Conservation (phyloP, 2,113 vertebrate genomes). For the Panthera uncia region DNA sequence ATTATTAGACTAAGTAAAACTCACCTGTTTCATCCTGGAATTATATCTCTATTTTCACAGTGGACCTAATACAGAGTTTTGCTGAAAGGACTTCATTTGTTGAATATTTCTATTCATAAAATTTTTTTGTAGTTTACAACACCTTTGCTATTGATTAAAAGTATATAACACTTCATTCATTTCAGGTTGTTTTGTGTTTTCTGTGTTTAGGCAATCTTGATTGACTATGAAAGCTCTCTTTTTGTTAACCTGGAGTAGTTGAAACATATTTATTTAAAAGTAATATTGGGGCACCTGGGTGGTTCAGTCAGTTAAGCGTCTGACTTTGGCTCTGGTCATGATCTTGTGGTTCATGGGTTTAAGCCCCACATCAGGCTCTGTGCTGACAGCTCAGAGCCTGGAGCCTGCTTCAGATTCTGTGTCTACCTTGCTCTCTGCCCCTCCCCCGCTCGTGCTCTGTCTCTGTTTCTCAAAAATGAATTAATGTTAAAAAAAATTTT, state of each 20-base stretch:
- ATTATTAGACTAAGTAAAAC: neutral
- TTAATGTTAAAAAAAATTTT: too few species aligned
- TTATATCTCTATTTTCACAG: neutral
- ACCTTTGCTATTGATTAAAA: neutral
- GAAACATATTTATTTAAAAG: constrained; percentile 13
- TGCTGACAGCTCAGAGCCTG: too few species aligned
- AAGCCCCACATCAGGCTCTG: too few species aligned
- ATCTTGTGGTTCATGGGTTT: too few species aligned
- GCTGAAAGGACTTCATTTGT: neutral
- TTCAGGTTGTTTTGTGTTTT: constrained; percentile 37
- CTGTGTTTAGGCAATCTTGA: neutral
- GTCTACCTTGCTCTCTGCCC: too few species aligned
- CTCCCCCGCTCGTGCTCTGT: too few species aligned
- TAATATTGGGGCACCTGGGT: too few species aligned
- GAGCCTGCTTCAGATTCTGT: too few species aligned
- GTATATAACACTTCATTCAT: neutral
- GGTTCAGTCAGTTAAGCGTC: too few species aligned
- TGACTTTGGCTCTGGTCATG: too few species aligned
- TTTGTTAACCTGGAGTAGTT: neutral
- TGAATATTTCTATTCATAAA: neutral
- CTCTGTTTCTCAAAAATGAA: too few species aligned
- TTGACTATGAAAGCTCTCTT: neutral
- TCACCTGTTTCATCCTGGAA: neutral
- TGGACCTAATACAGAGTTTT: neutral
- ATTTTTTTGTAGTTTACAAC: neutral